Percentiles rank a stretch among this genome's conserved stretches.
These are phyloP conservation scores for Epinotia brunnichana DNA, from an alignment of 2,888 invertebrate species.

Conservation along the genomic window DNA sequence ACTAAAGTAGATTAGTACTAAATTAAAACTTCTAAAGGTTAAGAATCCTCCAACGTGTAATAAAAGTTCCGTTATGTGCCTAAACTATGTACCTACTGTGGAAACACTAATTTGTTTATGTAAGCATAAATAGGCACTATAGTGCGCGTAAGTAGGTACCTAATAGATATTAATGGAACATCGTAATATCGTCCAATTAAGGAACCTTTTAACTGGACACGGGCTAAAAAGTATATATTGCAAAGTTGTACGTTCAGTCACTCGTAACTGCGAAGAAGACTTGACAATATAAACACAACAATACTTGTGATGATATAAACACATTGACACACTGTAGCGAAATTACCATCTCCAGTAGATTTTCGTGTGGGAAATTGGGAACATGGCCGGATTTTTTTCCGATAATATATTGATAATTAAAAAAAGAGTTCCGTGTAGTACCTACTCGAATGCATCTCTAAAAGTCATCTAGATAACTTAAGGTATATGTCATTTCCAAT, in stretches of 20 bases:
- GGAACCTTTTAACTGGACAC: conserved; percentile 31
- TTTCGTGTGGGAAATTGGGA: background rate
- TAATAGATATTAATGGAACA: conserved; percentile 36
- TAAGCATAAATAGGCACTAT: conserved; percentile 29
- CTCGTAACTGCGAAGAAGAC: background rate
- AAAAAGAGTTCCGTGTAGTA: too few relatives aligned
- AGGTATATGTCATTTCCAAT: too few relatives aligned
- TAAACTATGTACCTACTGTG: background rate
- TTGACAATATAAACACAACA: background rate
- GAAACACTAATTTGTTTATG: conserved; percentile 39
- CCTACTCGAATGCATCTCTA: too few relatives aligned
- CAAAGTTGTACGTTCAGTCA: background rate
- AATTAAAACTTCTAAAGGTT: background rate
- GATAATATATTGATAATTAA: too few relatives aligned
- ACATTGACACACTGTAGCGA: background rate
- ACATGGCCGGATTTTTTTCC: background rate
- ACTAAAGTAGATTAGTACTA: background rate
- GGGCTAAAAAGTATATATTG: conserved; percentile 16
- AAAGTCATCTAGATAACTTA: too few relatives aligned
- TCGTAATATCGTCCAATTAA: conserved; percentile 36
- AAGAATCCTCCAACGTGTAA: background rate
- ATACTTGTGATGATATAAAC: background rate
- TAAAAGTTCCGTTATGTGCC: conserved; percentile 9
- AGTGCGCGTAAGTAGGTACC: conserved; percentile 21
- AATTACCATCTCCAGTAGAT: background rate